phyloP scores from a whole-genome alignment of 2,113 vertebrate genomes.

The Channa maculata region DNA sequence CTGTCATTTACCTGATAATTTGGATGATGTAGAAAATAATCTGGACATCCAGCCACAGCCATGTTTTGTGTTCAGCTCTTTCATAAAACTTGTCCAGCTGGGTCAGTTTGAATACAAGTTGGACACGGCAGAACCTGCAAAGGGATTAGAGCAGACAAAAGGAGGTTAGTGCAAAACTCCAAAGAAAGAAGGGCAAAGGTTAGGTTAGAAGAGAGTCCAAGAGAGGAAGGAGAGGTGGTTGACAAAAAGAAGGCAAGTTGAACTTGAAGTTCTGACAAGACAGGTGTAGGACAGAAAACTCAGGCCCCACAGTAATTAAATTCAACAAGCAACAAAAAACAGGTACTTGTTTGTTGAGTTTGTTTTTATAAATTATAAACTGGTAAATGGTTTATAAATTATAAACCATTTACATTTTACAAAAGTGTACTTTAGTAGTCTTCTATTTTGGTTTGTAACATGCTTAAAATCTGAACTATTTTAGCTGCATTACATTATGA shows the following conservation, averaged over 20 bases:
- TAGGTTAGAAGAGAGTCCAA: neutral
- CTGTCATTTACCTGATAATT: constrained; percentile 82
- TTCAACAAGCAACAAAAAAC: constrained; percentile 27
- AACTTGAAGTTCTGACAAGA: constrained; percentile 41
- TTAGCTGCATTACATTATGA: neutral
- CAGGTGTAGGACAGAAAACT: constrained; percentile 66
- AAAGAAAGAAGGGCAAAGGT: constrained; percentile 1
- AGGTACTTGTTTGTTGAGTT: neutral
- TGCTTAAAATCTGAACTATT: neutral
- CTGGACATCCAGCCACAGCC: constrained; percentile 92
- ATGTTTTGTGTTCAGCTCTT: constrained; percentile 73
- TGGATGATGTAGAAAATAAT: constrained; percentile 91
- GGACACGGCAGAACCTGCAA: constrained; percentile 49
- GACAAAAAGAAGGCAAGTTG: constrained; percentile 41
- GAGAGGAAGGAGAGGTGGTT: constrained; percentile 29
- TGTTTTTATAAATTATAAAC: too few relatives aligned
- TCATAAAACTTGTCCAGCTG: constrained; percentile 71
- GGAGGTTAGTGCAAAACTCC: constrained; percentile 42
- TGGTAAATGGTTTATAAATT: too few relatives aligned
- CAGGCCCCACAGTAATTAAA: constrained; percentile 61
- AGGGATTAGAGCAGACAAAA: constrained; percentile 33
- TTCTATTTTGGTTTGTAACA: neutral
- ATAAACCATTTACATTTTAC: too few relatives aligned
- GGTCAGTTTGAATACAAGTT: constrained; percentile 64
- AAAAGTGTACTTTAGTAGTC: too few relatives aligned